Base-by-base conservation (phyloP, 2,113 vertebrate species). In the Grammomys dolichurus region DNA sequence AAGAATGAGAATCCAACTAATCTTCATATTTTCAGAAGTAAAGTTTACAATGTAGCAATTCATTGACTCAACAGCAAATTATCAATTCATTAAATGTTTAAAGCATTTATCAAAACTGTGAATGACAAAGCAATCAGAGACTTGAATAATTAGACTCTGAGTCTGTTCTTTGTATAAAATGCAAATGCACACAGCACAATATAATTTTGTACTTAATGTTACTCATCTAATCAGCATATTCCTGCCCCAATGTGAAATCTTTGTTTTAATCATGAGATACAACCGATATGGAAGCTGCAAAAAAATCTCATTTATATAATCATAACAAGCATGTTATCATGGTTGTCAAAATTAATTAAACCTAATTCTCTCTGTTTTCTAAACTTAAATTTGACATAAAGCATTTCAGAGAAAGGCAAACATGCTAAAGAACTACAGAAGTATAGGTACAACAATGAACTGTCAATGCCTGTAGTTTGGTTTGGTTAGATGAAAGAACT, bases 221-320 rank as follows among this genome's bases (percentile, higher is more conserved):
- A 94, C 87, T 98, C 93, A 95, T 96, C 92, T 97, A 96, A 97
- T 97, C 93, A 96, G 85, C 81, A 93, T 94, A 95, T 95, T 97
- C 97, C 86, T 97, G 92, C 60, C 80, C 84, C 90, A 97, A 0
- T 92, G 72, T 97, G 87, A 95, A 92, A 96, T 90, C 91, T 96
- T 98, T 97, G 91, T 94, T 97, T 97, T 97, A 96, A 97, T 97
- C 76, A 96, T 0, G 31, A 94, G 92, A 97, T 96, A 77, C 43
- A 94, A 95, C 43, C 17, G 54, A 95, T 95, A 95, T 88, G 54
- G 90, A 97, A 96, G 76, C 84, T 76, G 96, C 95, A 97, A 97
- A 96, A 97, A 97, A 97, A 91, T 78, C 72, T 97, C 93, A 96
- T 97, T 97, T 97, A 93, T 96, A 94, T 97, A 94, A 97, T 94